Percentiles rank a stretch among this genome's conserved stretches.
These are phyloP conservation scores for Mesorhabditis belari DNA, from an alignment of 2,888 invertebrate genomes.

Conservation along the genomic window DNA sequence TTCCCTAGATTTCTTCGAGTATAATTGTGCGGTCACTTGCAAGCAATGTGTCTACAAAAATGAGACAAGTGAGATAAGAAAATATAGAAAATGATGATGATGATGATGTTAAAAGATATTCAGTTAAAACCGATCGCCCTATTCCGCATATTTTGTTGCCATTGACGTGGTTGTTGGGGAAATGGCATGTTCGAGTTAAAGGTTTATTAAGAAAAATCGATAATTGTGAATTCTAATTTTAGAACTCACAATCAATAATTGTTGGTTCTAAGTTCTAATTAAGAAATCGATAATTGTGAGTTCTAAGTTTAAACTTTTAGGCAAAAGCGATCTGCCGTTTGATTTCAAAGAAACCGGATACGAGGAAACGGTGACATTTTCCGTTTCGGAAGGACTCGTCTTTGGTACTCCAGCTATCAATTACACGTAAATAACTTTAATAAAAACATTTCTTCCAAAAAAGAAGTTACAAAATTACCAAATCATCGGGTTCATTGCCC, in stretches of 20 bases:
- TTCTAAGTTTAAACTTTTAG: slow-evolving; percentile 1
- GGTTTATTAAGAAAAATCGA: slow-evolving; percentile 4
- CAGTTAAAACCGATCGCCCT: slow-evolving; percentile 21
- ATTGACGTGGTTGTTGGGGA: slow-evolving; percentile 29
- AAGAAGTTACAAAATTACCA: no score
- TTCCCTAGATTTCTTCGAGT: slow-evolving; percentile 29
- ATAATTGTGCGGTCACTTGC: slow-evolving; percentile 34
- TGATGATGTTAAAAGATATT: background rate
- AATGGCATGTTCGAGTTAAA: slow-evolving; percentile 25
- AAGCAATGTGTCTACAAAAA: slow-evolving; percentile 15
- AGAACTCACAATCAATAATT: background rate
- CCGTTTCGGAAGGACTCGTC: slow-evolving; percentile 23
- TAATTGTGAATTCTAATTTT: background rate
- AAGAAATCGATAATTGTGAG: background rate
- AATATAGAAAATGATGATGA: background rate
- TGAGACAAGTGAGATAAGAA: slow-evolving; percentile 6
- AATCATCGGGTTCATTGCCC: no score
- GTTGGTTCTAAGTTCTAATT: background rate
- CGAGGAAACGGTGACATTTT: slow-evolving; percentile 27
- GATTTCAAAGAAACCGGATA: slow-evolving; percentile 23
- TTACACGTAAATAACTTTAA: slow-evolving; percentile 23
- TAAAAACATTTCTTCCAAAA: no score
- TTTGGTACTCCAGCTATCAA: slow-evolving; percentile 35
- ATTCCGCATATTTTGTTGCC: slow-evolving; percentile 31
- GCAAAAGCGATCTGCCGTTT: slow-evolving; percentile 26